These are phyloP conservation scores for Aythya baeri DNA, from an alignment of 2,113 vertebrate species.

Conservation along the genomic window DNA sequence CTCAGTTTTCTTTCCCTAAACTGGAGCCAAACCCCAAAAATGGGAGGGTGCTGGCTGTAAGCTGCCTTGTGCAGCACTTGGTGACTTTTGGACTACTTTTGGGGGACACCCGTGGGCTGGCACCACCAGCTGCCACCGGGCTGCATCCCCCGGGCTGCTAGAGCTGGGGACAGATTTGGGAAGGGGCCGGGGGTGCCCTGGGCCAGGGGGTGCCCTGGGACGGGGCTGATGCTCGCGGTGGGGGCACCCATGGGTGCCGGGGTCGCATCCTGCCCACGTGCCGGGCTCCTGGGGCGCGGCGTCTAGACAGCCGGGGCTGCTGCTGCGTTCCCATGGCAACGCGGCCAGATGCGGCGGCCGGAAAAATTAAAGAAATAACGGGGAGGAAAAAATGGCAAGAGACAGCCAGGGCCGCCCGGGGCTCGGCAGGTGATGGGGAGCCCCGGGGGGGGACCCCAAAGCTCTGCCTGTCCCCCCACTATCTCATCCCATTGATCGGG, in stretches of 20 bases:
- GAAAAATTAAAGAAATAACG: constrained; percentile 60
- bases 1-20: constrained; percentile 1
- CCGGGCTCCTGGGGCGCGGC: constrained; percentile 4
- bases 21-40: not conserved
- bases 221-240: not conserved
- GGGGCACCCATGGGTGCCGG: not conserved
- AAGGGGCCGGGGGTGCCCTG: not conserved
- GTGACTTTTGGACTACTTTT: not conserved
- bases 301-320: constrained; percentile 61
- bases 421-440: not conserved
- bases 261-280: not conserved
- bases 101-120: no score
- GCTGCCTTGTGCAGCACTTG: not conserved
- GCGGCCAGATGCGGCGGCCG: constrained; percentile 39
- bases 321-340: constrained; percentile 74
- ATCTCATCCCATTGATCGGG: not conserved
- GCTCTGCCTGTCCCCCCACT: not conserved
- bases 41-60: not conserved
- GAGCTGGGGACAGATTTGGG: not conserved
- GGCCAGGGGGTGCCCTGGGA: not conserved
- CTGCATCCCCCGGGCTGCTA: not conserved
- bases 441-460: rapidly evolving
- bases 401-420: not conserved
- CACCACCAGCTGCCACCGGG: no score
- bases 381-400: rapidly evolving